phyloP scores from a whole-genome alignment of 2,113 vertebrate species.

The Petaurus breviceps region DNA sequence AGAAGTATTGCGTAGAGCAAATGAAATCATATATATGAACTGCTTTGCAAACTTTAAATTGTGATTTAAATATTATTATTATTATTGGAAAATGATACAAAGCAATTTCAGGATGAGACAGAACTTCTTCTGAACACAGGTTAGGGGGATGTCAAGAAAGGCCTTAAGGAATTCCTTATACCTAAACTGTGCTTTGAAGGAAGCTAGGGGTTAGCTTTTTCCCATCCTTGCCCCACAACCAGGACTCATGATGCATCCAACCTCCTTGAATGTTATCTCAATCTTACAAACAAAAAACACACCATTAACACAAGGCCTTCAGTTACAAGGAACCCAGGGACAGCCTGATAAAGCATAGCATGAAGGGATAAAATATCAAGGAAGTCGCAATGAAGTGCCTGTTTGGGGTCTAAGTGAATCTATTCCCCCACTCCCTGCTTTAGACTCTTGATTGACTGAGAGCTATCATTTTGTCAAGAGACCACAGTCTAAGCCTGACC shows the following conservation, averaged over 20 bases:
- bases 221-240: no score
- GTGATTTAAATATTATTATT: no score
- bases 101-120: no score
- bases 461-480: neutral
- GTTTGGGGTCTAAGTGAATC: slow-evolving; percentile 25
- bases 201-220: no score
- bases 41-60: neutral
- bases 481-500: neutral
- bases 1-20: neutral
- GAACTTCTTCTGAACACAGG: no score
- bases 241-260: no score
- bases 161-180: no score
- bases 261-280: neutral
- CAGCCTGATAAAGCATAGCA: slow-evolving; percentile 52
- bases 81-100: no score
- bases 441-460: neutral
- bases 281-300: no score
- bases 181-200: no score
- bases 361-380: slow-evolving; percentile 49
- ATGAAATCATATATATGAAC: neutral
- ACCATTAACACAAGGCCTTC: neutral
- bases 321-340: slow-evolving; percentile 37
- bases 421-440: neutral
- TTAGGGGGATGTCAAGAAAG: no score
- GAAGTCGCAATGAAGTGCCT: slow-evolving; percentile 15